Evolutionary conservation across 2,113 vertebrate species (phyloP), one percentile per base, ranked within the genome.

Genomic region (Hiodon alosoides): DNA sequence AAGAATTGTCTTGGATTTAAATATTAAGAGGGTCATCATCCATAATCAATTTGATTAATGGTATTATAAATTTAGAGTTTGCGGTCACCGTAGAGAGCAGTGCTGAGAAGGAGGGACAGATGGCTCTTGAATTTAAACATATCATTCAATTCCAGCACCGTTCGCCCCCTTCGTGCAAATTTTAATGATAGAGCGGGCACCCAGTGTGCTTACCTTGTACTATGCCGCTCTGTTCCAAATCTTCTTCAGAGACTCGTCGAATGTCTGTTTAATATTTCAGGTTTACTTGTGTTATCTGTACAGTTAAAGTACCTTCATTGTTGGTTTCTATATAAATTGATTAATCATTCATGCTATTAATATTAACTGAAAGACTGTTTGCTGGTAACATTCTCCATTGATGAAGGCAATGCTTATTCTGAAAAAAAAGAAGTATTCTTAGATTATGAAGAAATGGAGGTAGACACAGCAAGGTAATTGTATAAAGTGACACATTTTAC

Each of bases 11-110:
- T 71, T 51, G 13, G n/a, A 57, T 73, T 74, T 69, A 59, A 69
- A 61, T 78, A 51, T 68, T 57, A 78, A 60, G 48, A 69, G 57
- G 65, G 73, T 48, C 71, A 73, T 73, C 65, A 51, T 64, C 76
- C 66, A 78, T 72, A 78, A 78, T 78, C 71, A 50, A 78, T 78
- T 47, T 78, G 76, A 78, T 78, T 73, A 78, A 78, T 73, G 71
- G 60, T 66, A 72, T 66, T 59, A 69, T 73, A 78, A 67, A 78
- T 64, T 73, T 73, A 73, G 61, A 72, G 48, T 68, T 66, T 61
- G 58, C 50, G 59, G 67, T 68, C 55, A 61, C 16, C 69, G 76
- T 6, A 68, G 64, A 51, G 76, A 78, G 69, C 55, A 61, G 9
- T 55, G 53, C 73, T 55, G 66, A 73, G 47, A 73, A 14, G 53